Evolutionary conservation across 1,140 invertebrate genomes (phyloP), one percentile per base, ranked within the genome.

Genomic region (Drosophila erecta): DNA sequence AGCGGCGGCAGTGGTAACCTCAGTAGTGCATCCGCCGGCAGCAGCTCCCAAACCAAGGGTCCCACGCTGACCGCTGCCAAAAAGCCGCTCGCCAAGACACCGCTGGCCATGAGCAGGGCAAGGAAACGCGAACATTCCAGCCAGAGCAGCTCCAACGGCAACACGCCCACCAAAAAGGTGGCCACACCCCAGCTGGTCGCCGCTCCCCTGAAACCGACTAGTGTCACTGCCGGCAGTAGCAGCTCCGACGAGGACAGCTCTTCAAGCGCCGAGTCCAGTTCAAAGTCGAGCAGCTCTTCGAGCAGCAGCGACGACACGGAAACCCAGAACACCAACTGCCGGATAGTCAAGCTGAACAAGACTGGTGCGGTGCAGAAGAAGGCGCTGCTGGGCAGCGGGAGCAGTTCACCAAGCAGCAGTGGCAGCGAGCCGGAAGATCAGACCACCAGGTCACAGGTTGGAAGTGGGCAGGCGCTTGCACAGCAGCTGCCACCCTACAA

Each of bases 1-100:
- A 69, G 64, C 35, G 85, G 60, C 0, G 72, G 72, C 20, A 76
- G 72, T 33, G 72, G 79, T 7, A 90, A 79, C 51, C 43, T 79
- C 14, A 74, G 69, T 27, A 76, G 84, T 27, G 65, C 76, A 6
- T 74, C 81, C 14, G 70, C 75, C 6, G 57, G 77, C 43, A 83
- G 80, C 8, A 70, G 71, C 24, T 78, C 76, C 1, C 84, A 89
- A 20, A 76, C 87, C 1, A 91, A 85, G 67, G 86, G 84, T 75
- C 84, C 91, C 55, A 83, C 75, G 67, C 66, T 90, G 66, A 92
- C 79, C 40, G 81, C 81, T 6, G 90, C 81, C 58, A 92, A 90
- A 56, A 92, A 89, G 49, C 85, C 87, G 27, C 53, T 91, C 41
- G 61, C 22, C 50, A 90, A 79, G 55, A 55, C 57, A 47, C 50